Evolutionary conservation across 2,113 vertebrate species (phyloP).

Genomic region (rabbit (Oryctolagus cuniculus)): DNA sequence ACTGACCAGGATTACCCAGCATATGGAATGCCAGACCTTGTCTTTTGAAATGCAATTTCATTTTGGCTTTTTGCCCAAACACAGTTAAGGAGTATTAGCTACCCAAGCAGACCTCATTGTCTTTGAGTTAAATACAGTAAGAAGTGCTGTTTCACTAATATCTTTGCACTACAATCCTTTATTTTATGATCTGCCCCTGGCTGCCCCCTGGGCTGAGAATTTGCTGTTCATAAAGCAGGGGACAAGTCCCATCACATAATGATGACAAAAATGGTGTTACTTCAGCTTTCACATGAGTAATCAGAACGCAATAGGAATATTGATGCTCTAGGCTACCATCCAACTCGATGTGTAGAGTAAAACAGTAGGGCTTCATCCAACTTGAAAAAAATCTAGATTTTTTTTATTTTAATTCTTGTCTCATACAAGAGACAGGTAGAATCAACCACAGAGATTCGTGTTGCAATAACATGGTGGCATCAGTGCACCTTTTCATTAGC

Average conservation of each 20-base stretch:
- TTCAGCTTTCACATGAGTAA: conserved; percentile 65
- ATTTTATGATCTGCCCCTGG: conserved; percentile 87
- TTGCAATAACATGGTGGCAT: neutral
- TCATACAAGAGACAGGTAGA: conserved; percentile 51
- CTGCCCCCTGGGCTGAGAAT: conserved; percentile 86
- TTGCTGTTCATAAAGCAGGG: conserved; percentile 84
- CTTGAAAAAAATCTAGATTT: conserved; percentile 41
- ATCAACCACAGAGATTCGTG: neutral
- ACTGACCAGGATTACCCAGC: conserved; percentile 80
- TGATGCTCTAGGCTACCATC: conserved; percentile 65
- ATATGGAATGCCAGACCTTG: conserved; percentile 59
- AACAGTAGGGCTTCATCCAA: conserved; percentile 34
- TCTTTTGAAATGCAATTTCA: conserved; percentile 86
- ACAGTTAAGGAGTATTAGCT: conserved; percentile 86
- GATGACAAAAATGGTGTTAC: conserved; percentile 79
- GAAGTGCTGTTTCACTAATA: conserved; percentile 88
- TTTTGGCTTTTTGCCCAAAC: conserved; percentile 84
- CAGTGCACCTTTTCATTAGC: neutral
- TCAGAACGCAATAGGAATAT: conserved; percentile 23
- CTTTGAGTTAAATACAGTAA: conserved; percentile 86
- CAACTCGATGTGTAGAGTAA: conserved; percentile 44
- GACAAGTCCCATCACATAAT: conserved; percentile 82
- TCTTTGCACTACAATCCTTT: conserved; percentile 85
- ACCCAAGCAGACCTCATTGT: conserved; percentile 84
- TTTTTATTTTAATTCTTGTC: conserved; percentile 66